Base-by-base conservation (phyloP, 2,797 vertebrate species). In the Lutjanus argentimaculatus region DNA sequence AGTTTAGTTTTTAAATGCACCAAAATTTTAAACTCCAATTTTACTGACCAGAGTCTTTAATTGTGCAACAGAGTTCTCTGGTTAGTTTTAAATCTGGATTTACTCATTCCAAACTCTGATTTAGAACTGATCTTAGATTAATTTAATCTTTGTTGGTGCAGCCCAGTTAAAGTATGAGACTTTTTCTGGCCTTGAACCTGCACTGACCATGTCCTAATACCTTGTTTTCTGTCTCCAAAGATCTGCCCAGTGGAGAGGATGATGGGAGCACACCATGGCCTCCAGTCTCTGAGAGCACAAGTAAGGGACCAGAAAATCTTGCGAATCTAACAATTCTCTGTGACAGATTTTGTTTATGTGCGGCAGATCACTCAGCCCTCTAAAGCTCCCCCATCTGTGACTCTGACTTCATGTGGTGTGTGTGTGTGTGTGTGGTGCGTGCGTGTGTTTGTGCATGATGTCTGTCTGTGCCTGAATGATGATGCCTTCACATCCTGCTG, bases 221-320 rank as follows among this genome's bases (percentile, higher is more conserved):
- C 58, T 89, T 6, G 84, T 17, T 82, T 58, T 83, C 8, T 85
- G 8, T 62, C 57, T 85, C 51, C 72, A 63, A 40, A 96, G 95
- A 95, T 42, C 79, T 78, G 30, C 94, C 94, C 73, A 96, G 95
- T 53, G 95, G 96, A 83, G 95, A 96, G 53, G 96, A 95, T 17
- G 95, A 94, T 25, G 96, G 96, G 65, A 96, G 96, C 89, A 88
- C 95, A 2, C 90, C 94, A 0, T 95, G 95, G 83, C 85, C 88
- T 15, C 36, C 76, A 0, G 59, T 58, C 65, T 51, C 79, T 2
- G 88, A 85, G 36, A 82, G 58, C 81, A 90, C 94, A 91, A 92
- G 96, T 96, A 93, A 95, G 80, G 42, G 15, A 66, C n/a, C 53
- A 62, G 53, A 65, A 59, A 42, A 82, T 72, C 11, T 6, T 69